Evolutionary conservation across 2,888 invertebrate species (phyloP), one percentile per base, ranked within the genome.

Genomic region (Yponomeuta evonymella): DNA sequence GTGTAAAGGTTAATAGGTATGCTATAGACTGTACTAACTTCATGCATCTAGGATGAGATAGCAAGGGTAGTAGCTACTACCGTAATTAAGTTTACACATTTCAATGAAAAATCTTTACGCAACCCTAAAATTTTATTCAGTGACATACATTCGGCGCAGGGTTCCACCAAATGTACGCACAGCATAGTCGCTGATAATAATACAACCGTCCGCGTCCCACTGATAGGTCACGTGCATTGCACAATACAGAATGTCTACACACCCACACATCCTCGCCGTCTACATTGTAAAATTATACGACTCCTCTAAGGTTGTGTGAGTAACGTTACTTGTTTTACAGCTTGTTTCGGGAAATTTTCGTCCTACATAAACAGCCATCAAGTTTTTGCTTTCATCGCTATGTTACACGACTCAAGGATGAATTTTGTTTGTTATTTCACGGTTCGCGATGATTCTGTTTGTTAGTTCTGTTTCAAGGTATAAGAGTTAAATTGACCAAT

Each of bases 401-500:
- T 29, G 9, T 29, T 33, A 8, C 12, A 65, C 23, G 2, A 0
- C 12, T 48, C 36, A 36, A 43, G 48, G 36, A n/a, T 29, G 1
- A 30, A 65, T 43, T 43, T 67, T 9, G 23, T 9, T 43, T 43
- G 23, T 43, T 9, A n/a, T 43, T 43, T 43, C 43, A 43, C 6
- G 43, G 43, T 2, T n/a, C 4, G 48, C 15, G 72, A 70, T 72
- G 70, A 70, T 71, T 73, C 69, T 30, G 15, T 69, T 30, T 58
- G 23, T 67, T 36, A 48, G 62, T 71, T 11, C 63, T 43, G 70
- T 75, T 73, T 80, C 70, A 69, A 73, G 81, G 87, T 88, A 84
- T 85, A 83, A 48, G 85, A 83, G 76, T 83, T 84, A 84, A 84
- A 89, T 89, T 87, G 83, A 87, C 85, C 73, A 77, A 75, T 78